phyloP scores from a whole-genome alignment of 1,140 invertebrate genomes.

The Trichonephila inaurata region DNA sequence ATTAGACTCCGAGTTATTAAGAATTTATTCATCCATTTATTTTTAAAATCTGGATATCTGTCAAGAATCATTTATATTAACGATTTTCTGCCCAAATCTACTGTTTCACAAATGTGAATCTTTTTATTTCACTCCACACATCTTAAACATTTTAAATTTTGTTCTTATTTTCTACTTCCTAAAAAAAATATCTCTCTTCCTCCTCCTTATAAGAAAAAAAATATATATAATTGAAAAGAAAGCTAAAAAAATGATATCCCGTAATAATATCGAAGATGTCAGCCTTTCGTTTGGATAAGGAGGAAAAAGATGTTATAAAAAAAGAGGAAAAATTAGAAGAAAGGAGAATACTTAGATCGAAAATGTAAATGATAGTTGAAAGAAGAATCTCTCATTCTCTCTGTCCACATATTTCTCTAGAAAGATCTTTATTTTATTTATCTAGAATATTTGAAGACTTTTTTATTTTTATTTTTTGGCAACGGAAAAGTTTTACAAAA shows the following conservation, averaged over 20 bases:
- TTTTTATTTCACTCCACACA: neutral
- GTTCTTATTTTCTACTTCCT: neutral
- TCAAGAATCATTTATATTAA: neutral
- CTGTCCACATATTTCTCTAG: neutral
- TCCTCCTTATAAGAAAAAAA: neutral
- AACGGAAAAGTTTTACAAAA: neutral
- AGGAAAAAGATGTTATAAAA: neutral
- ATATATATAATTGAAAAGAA: neutral
- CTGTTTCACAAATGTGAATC: neutral
- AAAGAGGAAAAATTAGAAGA: neutral
- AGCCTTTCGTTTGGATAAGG: neutral
- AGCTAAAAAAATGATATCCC: slow-evolving; percentile 7
- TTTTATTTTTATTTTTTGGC: neutral
- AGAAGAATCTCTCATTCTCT: slow-evolving; percentile 10
- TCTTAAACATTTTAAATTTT: neutral
- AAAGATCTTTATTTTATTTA: neutral
- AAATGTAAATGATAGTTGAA: slow-evolving; percentile 51
- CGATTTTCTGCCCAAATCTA: neutral
- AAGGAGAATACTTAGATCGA: slow-evolving; percentile 35
- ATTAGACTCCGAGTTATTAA: neutral
- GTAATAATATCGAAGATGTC: slow-evolving; percentile 4
- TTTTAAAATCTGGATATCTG: neutral
- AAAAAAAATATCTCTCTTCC: neutral
- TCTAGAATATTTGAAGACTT: neutral
- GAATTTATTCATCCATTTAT: neutral